Evolutionary conservation across 2,888 invertebrate species (phyloP), one percentile per base, ranked within the genome.

Genomic region (Eledona agricola): DNA sequence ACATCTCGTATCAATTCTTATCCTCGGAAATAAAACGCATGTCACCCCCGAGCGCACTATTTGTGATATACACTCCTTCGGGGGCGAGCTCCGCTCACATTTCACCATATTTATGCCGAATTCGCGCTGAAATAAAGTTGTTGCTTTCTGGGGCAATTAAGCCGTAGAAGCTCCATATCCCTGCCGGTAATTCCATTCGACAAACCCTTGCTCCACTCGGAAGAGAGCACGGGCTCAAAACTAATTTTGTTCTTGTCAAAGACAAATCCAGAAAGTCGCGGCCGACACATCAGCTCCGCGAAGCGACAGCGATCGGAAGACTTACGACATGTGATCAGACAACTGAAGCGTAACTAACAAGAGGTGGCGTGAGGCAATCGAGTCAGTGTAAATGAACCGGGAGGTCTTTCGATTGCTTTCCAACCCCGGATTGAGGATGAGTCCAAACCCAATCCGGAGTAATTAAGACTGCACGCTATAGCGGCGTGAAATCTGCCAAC

Each of bases 341-440:
- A 69, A 66, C 62, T 58, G 62, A 66, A 65, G 68, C 63, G 66
- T 59, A 70, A 68, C 69, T 73, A 72, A 73, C 72, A 71, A 70
- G 72, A 69, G 66, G 68, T 70, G 73, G 71, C 70, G 68, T 66
- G 66, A 70, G 71, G 70, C 70, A 71, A 71, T 71, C 69, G 70
- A 71, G 69, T 71, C 71, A 66, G 68, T 69, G 72, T 68, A 73
- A 73, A 73, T 73, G 73, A 73, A 72, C 71, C 69, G 69, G 42
- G 16, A 13, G 42, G 29, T 28, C 42, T 42, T 29, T 42, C 42
- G 42, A 42, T 42, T 42, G 42, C 42, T 42, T 31, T 17, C 42
- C n/a, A n/a, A n/a, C n/a, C n/a, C n/a, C n/a, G n/a, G n/a, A n/a
- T n/a, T n/a, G n/a, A n/a, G n/a, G n/a, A n/a, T n/a, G n/a, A n/a